Base-by-base conservation (phyloP, 2,888 invertebrate species). In the Capitulum mitella region DNA sequence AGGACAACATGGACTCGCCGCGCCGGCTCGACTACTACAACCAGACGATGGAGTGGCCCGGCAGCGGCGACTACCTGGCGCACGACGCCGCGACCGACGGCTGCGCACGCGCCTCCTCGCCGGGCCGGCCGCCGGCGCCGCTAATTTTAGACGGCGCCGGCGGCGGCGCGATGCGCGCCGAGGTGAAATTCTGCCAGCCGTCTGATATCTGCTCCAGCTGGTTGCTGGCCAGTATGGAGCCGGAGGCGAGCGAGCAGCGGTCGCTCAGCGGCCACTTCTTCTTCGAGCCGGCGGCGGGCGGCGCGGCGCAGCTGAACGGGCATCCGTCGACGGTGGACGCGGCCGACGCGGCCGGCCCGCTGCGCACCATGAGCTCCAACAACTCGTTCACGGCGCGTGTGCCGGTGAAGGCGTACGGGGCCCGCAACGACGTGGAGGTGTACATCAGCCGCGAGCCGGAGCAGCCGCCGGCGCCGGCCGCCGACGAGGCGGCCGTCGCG, bases 381-480 rank as follows among this genome's bases (percentile, higher is more conserved):
- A 70, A 70, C 40, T 70, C 70, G 19, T 70, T 70, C 70, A 40
- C 79, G 40, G 64, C 79, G 16, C 81, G 81, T n/a, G 80, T 82
- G 29, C 79, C 80, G 29, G 79, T 80, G n/a, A 81, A 81, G 76
- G 79, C 81, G 3, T 82, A 82, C 77, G 82, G 81, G 43, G 61
- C 80, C 22, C 79, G 76, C 34, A 76, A 80, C 32, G 82, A 81
- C 26, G 81, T 81, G 32, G 81, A 82, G 80, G 82, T 82, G 77
- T 82, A 80, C 80, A 75, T 82, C 51, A 78, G 79, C 74, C 40
- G 75, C 40, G 64, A 80, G 51, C 70, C 48, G 48, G 78, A 61
- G 40, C 32, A n/a, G 46, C 19, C 64, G 46, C 26, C 64, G 37
- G 79, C 78, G 61, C 79, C 75, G 32, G 80, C 78, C 82, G 80